phyloP scores from a whole-genome alignment of 2,888 invertebrate species.

The Rhingia rostrata region DNA sequence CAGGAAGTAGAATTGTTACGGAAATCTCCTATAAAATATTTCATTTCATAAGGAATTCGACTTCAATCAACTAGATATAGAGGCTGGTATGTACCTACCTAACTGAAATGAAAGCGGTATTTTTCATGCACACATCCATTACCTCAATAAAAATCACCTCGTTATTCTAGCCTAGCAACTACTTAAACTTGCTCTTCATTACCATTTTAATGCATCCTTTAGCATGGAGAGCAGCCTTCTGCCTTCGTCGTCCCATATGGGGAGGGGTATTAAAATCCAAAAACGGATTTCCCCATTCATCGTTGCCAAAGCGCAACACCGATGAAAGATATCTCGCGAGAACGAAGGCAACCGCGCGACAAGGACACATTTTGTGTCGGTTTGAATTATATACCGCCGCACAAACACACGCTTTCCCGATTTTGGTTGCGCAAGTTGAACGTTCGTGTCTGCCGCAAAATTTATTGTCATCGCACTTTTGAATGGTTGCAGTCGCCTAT shows the following conservation, averaged over 20 bases:
- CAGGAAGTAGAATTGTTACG: neutral
- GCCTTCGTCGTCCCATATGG: conserved; percentile 16
- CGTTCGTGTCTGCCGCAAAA: conserved; percentile 58
- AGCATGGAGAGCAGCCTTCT: neutral
- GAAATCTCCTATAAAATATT: neutral
- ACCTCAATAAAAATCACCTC: conserved; percentile 24
- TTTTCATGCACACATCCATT: conserved; percentile 31
- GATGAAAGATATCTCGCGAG: conserved; percentile 57
- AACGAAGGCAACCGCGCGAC: conserved; percentile 57
- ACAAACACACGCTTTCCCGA: conserved; percentile 45
- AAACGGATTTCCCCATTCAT: conserved; percentile 42
- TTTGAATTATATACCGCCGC: conserved; percentile 64
- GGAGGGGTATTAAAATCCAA: conserved; percentile 18
- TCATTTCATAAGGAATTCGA: neutral
- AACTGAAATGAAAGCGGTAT: conserved; percentile 13
- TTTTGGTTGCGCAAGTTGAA: conserved; percentile 53
- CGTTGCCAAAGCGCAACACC: conserved; percentile 31
- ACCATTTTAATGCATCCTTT: conserved; percentile 44
- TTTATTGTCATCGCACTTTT: conserved; percentile 72
- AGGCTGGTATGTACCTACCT: neutral
- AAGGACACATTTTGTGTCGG: conserved; percentile 68
- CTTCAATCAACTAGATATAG: conserved; percentile 5
- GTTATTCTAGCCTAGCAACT: conserved; percentile 21
- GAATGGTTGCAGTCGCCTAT: conserved; percentile 59
- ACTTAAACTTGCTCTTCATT: conserved; percentile 38